These are phyloP conservation scores for Thymelicus acteon DNA, from an alignment of 2,888 invertebrate genomes.

Conservation along the genomic window DNA sequence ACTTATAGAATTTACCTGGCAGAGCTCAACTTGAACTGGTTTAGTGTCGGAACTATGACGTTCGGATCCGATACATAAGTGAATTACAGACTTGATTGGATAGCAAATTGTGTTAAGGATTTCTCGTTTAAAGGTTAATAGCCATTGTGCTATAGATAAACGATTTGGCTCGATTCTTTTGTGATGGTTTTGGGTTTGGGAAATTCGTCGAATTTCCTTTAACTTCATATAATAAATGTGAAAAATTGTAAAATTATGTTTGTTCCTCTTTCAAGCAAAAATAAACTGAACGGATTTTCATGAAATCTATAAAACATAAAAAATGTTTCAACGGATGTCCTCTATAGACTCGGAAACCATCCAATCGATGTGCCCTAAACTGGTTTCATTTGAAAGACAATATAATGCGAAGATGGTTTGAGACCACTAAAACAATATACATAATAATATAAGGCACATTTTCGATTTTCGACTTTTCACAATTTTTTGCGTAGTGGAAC, in stretches of 20 bases:
- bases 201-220: neutral
- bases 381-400: no score
- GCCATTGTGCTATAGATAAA: slow-evolving; percentile 21
- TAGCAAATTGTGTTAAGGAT: slow-evolving; percentile 29
- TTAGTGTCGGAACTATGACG: slow-evolving; percentile 29
- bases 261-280: neutral
- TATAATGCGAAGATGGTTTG: no score
- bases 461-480: no score
- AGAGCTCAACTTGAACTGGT: slow-evolving; percentile 28
- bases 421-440: no score
- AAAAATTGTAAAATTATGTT: no score
- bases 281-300: neutral
- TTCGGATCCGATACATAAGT: slow-evolving; percentile 33
- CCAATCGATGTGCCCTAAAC: no score
- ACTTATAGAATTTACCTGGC: slow-evolving; percentile 21
- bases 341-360: no score
- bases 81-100: slow-evolving; percentile 35
- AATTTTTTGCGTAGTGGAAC: no score
- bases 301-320: no score
- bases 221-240: no score
- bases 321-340: no score
- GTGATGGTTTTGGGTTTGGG: neutral
- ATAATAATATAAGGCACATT: no score
- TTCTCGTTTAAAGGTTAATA: slow-evolving; percentile 34
- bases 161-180: slow-evolving; percentile 15